Evolutionary conservation across 1,140 invertebrate species (phyloP), one percentile per base, ranked within the genome.

Genomic region (Rhynchophorus ferrugineus): DNA sequence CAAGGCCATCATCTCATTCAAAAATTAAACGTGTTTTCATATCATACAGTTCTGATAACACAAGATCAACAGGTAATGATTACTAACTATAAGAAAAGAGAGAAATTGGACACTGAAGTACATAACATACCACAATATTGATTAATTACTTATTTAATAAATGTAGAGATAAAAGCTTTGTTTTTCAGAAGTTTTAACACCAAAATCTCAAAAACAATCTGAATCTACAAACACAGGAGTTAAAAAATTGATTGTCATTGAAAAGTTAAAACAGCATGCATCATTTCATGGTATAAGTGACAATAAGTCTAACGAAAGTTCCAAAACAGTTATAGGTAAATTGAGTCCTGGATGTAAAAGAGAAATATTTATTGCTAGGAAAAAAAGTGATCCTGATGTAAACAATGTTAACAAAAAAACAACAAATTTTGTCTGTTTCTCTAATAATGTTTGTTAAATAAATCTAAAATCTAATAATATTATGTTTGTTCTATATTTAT

Each of bases 301-400:
- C 5, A 5, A 5, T 6, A 38, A 38, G 13, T 5, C 3, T 5
- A 38, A 38, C 37, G 13, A 5, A 6, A 38, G 37, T 38, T 8
- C 2, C 3, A 44, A 44, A 44, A 22, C 42, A 14, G 21, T 44
- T 11, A 9, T 22, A 3, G 42, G 18, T 8, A 44, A 22, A 21
- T 16, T 44, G 18, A 13, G 8, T 13, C 18, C 42, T 3, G 42
- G 20, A 24, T 14, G 19, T n/a, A 44, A 44, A 16, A 22, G 17
- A 14, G 42, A 44, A 44, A 33, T 44, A 13, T 44, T 44, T 22
- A 19, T 44, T 14, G 42, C 21, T n/a, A 44, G 42, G 22, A 29
- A 29, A 11, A 29, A 39, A 16, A 39, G 13, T 16, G n/a, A n/a
- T 11, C 5, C 11, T 11, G 24, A 29, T 29, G 5, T 29, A 29